Conservation (phyloP, 2,888 invertebrate genomes). For the Teleiodes luculella region DNA sequence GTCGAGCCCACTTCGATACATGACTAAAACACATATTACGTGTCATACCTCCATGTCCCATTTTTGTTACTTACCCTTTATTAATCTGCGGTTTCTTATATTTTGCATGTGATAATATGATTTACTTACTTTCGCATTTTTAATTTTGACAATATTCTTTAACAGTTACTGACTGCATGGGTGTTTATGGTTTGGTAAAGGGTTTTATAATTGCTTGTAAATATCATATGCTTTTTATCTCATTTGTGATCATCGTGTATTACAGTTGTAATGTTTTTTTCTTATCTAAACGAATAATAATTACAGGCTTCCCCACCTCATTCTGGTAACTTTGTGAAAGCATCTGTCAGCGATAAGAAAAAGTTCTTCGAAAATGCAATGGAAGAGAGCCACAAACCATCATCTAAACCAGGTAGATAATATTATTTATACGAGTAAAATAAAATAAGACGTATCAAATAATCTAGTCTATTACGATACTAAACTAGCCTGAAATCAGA, state of each 20-base stretch:
- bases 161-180: constrained; percentile 67
- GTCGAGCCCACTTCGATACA: constrained; percentile 58
- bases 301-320: constrained; percentile 82
- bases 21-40: constrained; percentile 59
- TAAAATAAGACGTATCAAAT: not conserved
- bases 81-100: constrained; percentile 69
- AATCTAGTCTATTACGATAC: too few relatives aligned
- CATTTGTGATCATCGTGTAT: constrained; percentile 18
- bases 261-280: constrained; percentile 18
- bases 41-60: constrained; percentile 56
- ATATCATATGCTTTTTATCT: constrained; percentile 68
- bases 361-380: constrained; percentile 97
- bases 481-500: constrained; percentile 11
- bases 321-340: constrained; percentile 86
- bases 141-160: constrained; percentile 44
- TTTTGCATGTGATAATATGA: constrained; percentile 69
- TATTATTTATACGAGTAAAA: not conserved
- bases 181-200: constrained; percentile 63
- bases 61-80: constrained; percentile 59
- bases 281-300: constrained; percentile 18
- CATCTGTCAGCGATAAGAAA: constrained; percentile 95
- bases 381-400: constrained; percentile 92
- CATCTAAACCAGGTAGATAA: constrained; percentile 86
- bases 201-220: constrained; percentile 65
- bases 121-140: constrained; percentile 50